phyloP scores from a whole-genome alignment of 2,113 vertebrate species.

The Lethenteron camtschaticum region DNA sequence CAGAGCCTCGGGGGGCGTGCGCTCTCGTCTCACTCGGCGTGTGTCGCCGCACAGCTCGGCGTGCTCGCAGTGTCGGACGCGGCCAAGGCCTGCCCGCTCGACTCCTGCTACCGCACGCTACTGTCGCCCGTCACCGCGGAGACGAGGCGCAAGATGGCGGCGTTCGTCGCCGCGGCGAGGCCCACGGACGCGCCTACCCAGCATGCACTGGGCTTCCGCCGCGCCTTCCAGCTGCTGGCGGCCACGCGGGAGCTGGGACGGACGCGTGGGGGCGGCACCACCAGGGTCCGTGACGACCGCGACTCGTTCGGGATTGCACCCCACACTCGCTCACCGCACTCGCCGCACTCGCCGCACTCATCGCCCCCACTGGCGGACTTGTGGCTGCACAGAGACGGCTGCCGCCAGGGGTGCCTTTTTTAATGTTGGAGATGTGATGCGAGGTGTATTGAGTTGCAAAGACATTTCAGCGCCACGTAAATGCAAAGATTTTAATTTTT shows the following conservation, averaged over 20 bases:
- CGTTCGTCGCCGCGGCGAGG: slow-evolving; percentile 61
- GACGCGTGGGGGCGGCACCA: too few relatives aligned
- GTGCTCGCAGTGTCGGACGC: slow-evolving; percentile 60
- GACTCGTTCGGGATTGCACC: too few relatives aligned
- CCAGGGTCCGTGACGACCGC: too few relatives aligned
- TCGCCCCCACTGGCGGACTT: too few relatives aligned
- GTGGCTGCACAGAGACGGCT: too few relatives aligned
- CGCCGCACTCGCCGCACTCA: too few relatives aligned
- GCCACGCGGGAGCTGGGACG: slow-evolving; percentile 28
- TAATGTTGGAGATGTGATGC: too few relatives aligned
- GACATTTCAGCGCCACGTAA: too few relatives aligned
- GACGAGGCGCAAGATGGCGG: slow-evolving; percentile 91
- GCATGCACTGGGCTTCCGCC: slow-evolving; percentile 70
- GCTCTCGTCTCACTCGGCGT: not conserved
- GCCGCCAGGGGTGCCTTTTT: too few relatives aligned
- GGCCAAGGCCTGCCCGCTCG: slow-evolving; percentile 69
- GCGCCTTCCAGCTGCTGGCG: slow-evolving; percentile 74
- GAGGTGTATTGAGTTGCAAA: too few relatives aligned
- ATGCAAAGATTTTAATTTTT: too few relatives aligned
- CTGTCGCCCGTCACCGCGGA: slow-evolving; percentile 90
- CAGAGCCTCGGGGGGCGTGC: not conserved
- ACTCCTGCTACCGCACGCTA: slow-evolving; percentile 83
- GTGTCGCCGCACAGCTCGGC: slow-evolving; percentile 37
- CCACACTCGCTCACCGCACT: too few relatives aligned
- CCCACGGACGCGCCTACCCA: slow-evolving; percentile 58